Base-by-base conservation (phyloP, 2,888 invertebrate genomes). In the Mactromeris polynyma region DNA sequence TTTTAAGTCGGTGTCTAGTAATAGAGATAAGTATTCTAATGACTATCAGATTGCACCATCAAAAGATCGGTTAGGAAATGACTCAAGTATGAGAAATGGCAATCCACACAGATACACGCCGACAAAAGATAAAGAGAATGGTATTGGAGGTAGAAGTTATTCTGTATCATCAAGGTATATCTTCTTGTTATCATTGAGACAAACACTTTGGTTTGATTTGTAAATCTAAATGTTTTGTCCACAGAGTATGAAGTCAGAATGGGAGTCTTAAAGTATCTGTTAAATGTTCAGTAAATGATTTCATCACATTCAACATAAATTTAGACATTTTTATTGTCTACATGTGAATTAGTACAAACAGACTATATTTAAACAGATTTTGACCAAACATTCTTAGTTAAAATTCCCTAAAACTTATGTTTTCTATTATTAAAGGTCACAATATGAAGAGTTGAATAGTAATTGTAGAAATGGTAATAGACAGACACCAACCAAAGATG, bases 401-500 rank as follows among this genome's bases (percentile, higher is more conserved):
- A 7, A 40, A 40, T 54, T 21, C 21, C 6, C 21, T n/a, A 54
- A 54, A 3, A 21, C 17, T 54, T 21, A 17, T 73, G 33, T 33
- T 33, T 33, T 38, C 40, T 42, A 14, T 26, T 42, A 26, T n/a
- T n/a, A n/a, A 9, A 79, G 79, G n/a, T 11, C 36, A 26, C 38
- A 64, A 21, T 42, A 82, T 85, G 86, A 85, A 83, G 87, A 88
- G 38, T 36, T 54, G 33, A 85, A 77, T 3, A 90, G 86, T 78
- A 73, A 64, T 26, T 38, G 38, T 40, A 84, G 88, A 58, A 86
- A 87, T 89, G 69, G 79, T 31, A 85, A 85, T 14, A 90, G 93
- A 73, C 85, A 92, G 33, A 93, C 94, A 36, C 94, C 94, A 40
- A 93, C 94, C 7, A 94, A 93, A 83, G 94, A 93, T 81, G 94